Percentiles rank a stretch among this genome's conserved stretches.
Evolutionary conservation across 2,888 invertebrate genomes (phyloP).

Genomic region (Apoderus coryli): DNA sequence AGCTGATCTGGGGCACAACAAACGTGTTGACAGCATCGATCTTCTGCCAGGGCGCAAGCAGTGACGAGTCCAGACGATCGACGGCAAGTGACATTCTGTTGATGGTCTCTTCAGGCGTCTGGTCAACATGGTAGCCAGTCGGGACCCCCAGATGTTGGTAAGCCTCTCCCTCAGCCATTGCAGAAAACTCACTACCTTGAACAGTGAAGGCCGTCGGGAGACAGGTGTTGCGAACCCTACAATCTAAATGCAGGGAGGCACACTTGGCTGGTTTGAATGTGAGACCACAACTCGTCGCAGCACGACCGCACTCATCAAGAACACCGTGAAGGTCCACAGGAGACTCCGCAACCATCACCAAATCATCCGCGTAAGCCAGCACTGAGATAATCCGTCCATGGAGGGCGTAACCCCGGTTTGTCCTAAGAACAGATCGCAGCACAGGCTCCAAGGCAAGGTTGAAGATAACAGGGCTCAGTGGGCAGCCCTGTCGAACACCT

Average conservation of each 20-base stretch:
- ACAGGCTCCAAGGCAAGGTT: slow-evolving; percentile 18
- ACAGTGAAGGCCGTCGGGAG: slow-evolving; percentile 14
- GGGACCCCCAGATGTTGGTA: too few relatives aligned
- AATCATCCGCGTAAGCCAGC: too few relatives aligned
- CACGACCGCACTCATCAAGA: slow-evolving; percentile 11
- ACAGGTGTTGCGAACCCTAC: slow-evolving; percentile 10
- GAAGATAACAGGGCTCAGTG: too few relatives aligned
- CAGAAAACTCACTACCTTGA: slow-evolving; percentile 13
- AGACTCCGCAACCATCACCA: slow-evolving; percentile 10
- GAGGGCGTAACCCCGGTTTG: too few relatives aligned
- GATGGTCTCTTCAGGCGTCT: slow-evolving; percentile 16
- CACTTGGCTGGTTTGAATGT: slow-evolving; percentile 23
- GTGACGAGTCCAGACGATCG: slow-evolving; percentile 10
- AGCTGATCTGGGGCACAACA: too few relatives aligned
- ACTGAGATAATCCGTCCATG: slow-evolving; percentile 3
- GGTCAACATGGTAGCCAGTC: too few relatives aligned
- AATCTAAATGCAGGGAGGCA: slow-evolving; percentile 17
- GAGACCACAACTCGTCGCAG: slow-evolving; percentile 17
- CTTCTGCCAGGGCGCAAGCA: slow-evolving; percentile 19
- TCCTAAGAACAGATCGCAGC: slow-evolving; percentile 8
- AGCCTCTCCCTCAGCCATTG: slow-evolving; percentile 17
- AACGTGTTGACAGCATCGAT: slow-evolving; percentile 18
- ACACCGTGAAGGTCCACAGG: slow-evolving; percentile 13
- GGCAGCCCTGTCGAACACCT: slow-evolving; percentile 25
- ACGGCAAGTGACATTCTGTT: slow-evolving; percentile 16